Percentiles rank a stretch among this genome's conserved stretches.
phyloP scores from a whole-genome alignment of 2,797 vertebrate species.

The Clarias platycephalus region DNA sequence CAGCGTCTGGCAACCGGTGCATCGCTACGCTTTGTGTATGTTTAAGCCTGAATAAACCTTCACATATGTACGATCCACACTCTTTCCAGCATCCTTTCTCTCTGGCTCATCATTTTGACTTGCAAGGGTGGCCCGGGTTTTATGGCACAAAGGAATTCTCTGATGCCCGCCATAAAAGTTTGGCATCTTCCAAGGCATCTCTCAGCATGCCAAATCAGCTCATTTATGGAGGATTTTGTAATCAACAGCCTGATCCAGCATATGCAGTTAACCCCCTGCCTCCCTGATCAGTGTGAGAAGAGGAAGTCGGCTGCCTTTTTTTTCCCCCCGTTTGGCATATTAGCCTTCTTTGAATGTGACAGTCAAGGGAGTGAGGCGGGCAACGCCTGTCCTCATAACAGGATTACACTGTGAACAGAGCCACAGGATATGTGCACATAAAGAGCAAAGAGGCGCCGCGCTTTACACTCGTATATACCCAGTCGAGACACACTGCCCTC shows the following conservation, averaged over 20 bases:
- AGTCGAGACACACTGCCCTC: constrained; percentile 31
- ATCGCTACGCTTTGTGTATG: neutral
- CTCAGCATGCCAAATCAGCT: constrained; percentile 21
- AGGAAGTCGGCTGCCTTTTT: constrained; percentile 1
- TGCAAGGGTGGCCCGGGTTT: neutral
- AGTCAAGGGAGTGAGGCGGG: constrained; percentile 55
- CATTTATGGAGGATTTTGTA: constrained; percentile 29
- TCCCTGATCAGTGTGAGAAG: constrained; percentile 22
- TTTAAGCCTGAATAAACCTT: constrained; percentile 24
- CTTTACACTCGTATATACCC: constrained; percentile 19
- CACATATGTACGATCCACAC: constrained; percentile 9
- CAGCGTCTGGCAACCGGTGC: constrained; percentile 12
- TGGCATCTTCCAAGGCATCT: constrained; percentile 1
- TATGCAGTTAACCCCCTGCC: constrained; percentile 29
- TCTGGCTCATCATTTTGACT: neutral
- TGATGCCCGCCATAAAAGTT: neutral
- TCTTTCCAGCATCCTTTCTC: neutral
- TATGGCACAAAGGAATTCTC: constrained; percentile 14
- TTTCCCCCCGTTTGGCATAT: constrained; percentile 31
- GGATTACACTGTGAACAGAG: constrained; percentile 70
- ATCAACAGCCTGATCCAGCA: constrained; percentile 29
- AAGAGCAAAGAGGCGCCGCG: constrained; percentile 26
- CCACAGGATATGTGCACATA: constrained; percentile 40
- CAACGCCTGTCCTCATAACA: constrained; percentile 63
- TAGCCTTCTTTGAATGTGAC: constrained; percentile 68